Evolutionary conservation across 2,888 invertebrate genomes (phyloP).

Genomic region (Aphodius granarius): DNA sequence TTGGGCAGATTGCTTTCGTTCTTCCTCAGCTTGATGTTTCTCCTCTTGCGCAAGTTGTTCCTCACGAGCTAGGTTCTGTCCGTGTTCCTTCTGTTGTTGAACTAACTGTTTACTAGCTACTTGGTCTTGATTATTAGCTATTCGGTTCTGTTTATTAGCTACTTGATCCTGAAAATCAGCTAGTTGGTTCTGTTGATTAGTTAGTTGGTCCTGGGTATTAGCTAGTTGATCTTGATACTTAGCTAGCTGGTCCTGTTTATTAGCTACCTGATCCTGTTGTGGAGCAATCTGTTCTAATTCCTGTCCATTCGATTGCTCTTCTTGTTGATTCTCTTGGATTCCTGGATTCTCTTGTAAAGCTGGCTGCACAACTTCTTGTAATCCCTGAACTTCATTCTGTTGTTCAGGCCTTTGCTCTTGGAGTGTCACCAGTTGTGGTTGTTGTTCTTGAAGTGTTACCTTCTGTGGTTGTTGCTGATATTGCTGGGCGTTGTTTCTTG

Average conservation of each 20-base stretch:
- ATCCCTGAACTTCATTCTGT: not conserved
- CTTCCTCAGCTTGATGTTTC: constrained; percentile 22
- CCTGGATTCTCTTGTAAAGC: too few species aligned
- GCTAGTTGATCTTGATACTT: not conserved
- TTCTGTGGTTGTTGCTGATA: not conserved
- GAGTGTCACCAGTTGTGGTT: constrained; percentile 21
- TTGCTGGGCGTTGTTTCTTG: too few species aligned
- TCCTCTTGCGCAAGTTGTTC: not conserved
- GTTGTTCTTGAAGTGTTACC: not conserved
- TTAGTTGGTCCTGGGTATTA: constrained; percentile 13
- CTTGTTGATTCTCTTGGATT: constrained; percentile 7
- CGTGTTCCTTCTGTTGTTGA: not conserved
- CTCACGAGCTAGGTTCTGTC: not conserved
- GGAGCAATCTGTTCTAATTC: not conserved
- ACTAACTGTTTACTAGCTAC: not conserved
- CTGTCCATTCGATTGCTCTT: not conserved
- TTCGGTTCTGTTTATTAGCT: constrained; percentile 12
- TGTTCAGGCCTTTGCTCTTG: constrained; percentile 4
- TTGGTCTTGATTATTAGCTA: not conserved
- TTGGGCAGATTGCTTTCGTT: constrained; percentile 21
- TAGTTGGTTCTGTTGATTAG: constrained; percentile 1
- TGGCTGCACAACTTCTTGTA: too few species aligned
- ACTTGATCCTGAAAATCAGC: constrained; percentile 15
- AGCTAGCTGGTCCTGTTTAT: constrained; percentile 14
- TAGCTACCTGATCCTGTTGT: not conserved